Conservation (phyloP, 2,113 vertebrate genomes). For the Ophiodon elongatus region DNA sequence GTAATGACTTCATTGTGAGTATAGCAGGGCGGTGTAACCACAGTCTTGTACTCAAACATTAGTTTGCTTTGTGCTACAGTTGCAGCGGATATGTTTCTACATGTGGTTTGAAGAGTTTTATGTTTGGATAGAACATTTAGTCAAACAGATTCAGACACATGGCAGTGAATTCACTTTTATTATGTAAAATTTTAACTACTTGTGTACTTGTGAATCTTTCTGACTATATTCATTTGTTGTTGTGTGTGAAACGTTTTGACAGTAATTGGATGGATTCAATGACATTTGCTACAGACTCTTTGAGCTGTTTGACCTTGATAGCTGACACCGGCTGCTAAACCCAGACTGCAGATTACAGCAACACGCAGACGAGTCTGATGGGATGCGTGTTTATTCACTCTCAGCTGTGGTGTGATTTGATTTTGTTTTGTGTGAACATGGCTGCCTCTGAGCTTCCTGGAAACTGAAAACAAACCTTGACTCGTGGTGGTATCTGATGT, state of each 20-base stretch:
- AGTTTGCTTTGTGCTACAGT: not conserved
- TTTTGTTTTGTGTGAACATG: conserved; percentile 46
- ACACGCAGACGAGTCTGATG: not conserved
- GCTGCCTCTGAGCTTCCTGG: conserved; percentile 21
- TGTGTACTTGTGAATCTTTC: not conserved
- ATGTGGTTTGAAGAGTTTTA: conserved; percentile 5
- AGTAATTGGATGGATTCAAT: not conserved
- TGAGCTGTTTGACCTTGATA: conserved; percentile 31
- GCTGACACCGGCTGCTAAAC: conserved; percentile 2
- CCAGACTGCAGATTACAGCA: not conserved
- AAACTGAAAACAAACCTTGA: conserved; percentile 66
- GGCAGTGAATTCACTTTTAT: not conserved
- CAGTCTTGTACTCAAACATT: conserved; percentile 7
- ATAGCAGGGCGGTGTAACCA: not conserved
- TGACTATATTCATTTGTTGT: not conserved
- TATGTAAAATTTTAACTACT: not conserved
- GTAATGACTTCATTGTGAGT: not conserved
- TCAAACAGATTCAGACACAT: not conserved
- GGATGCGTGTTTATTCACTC: not conserved
- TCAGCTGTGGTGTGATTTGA: conserved; percentile 51
- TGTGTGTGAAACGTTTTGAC: not conserved
- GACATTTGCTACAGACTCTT: not conserved
- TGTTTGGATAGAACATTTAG: conserved; percentile 12
- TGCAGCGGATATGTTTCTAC: conserved; percentile 19
- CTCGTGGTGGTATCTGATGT: conserved; percentile 43